Percentiles rank a stretch among this genome's conserved stretches.
These are phyloP conservation scores for Nomada ferruginata DNA, from an alignment of 2,888 invertebrate species.

Conservation along the genomic window DNA sequence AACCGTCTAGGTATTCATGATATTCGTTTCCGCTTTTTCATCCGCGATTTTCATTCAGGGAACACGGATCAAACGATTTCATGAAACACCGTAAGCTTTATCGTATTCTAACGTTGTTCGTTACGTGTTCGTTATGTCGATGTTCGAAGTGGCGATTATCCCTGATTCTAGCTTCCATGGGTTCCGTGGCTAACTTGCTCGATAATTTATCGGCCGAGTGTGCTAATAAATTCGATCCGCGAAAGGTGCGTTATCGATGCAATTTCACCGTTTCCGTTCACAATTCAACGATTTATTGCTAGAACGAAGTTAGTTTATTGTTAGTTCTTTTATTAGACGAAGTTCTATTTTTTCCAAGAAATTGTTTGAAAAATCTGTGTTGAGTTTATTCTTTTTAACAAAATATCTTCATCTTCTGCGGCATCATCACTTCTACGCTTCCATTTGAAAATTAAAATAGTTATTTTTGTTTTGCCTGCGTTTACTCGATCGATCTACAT, in stretches of 20 bases:
- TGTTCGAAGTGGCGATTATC: constrained; percentile 17
- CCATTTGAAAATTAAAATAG: no score
- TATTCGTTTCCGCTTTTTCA: constrained; percentile 22
- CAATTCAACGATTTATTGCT: no score
- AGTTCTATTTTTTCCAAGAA: no score
- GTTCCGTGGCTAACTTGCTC: constrained; percentile 3
- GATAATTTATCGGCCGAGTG: constrained; percentile 21
- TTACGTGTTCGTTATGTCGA: not conserved
- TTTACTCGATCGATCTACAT: no score
- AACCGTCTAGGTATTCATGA: constrained; percentile 36
- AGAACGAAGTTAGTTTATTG: no score
- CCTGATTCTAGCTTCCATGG: not conserved
- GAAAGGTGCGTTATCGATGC: constrained; percentile 19
- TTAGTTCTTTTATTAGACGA: no score
- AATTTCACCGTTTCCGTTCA: not conserved
- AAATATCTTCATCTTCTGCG: no score
- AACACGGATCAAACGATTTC: not conserved
- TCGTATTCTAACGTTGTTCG: not conserved
- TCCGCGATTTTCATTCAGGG: constrained; percentile 3
- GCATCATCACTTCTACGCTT: no score
- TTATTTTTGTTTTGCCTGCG: no score
- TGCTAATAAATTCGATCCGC: constrained; percentile 29
- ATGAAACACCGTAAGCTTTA: not conserved
- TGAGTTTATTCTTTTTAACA: no score
- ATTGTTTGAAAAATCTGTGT: no score